Base-by-base conservation (phyloP, 2,797 vertebrate genomes). In the Avahi laniger region DNA sequence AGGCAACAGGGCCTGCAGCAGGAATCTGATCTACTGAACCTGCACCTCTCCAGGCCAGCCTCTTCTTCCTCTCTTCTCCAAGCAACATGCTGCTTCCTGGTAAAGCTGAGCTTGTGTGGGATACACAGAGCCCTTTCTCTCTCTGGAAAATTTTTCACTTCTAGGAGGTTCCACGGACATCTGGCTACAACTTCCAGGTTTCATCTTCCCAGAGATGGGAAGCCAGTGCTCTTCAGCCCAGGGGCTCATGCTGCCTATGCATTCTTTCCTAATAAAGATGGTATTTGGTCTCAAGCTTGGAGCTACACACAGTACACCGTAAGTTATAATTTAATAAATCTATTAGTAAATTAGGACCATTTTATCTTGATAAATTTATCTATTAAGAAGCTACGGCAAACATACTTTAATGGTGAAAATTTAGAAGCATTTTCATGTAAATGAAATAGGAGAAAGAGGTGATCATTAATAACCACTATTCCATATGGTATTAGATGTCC, bases 381-480 rank as follows among this genome's bases (percentile, higher is more conserved):
- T 38, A 89, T 72, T 87, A 82, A 24, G 81, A 75, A 91, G 11
- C 75, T 89, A 89, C 7, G 80, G 69, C 70, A 89, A 91, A 30
- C 33, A 76, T 54, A 43, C 28, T 89, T 82, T 52, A 84, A 61
- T 94, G 46, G 41, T 61, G 22, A 86, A 89, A 50, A 67, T 50
- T 82, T 73, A 35, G 59, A 96, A 94, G 26, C 4, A 35, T 70
- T 92, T 88, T 91, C 33, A 85, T 94, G 72, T 72, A 94, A 84
- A 89, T 78, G 33, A 82, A 88, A 88, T 69, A 67, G 61, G 95
- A 94, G 67, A 88, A 93, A 94, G 38, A 2, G 6, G 43, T 79
- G 30, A 72, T 96, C 14, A 52, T 85, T 78, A 93, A 76, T 38
- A 89, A 78, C 26, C 35, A 61, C 26, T 41, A 52, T 63, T 87